Conservation (phyloP, 2,888 invertebrate genomes). For the Drosophila merina region DNA sequence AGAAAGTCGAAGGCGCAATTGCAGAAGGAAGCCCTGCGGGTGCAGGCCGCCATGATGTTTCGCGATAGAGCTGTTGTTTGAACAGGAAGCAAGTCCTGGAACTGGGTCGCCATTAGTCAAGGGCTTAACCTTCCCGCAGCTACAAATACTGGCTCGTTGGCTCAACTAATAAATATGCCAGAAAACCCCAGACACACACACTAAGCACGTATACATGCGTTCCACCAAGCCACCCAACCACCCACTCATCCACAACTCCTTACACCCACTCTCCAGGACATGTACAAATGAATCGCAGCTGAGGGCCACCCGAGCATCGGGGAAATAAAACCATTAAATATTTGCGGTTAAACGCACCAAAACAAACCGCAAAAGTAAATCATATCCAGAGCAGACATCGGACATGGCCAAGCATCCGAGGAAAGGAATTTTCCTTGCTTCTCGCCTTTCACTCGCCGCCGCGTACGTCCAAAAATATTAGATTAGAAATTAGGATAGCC, state of each 20-base stretch:
- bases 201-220: conserved; percentile 16
- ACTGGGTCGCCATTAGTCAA: conserved; percentile 42
- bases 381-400: conserved; percentile 68
- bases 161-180: conserved; percentile 77
- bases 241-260: conserved; percentile 6
- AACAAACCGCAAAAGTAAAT: conserved; percentile 76
- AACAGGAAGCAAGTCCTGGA: background rate
- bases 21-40: too few species aligned
- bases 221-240: background rate
- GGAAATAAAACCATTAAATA: conserved; percentile 78
- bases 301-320: conserved; percentile 46
- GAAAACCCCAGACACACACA: conserved; percentile 41
- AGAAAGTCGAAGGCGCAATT: too few species aligned
- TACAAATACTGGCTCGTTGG: conserved; percentile 57
- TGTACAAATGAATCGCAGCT: conserved; percentile 73
- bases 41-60: background rate
- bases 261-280: conserved; percentile 41
- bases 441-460: conserved; percentile 15
- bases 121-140: conserved; percentile 39
- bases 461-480: conserved; percentile 73
- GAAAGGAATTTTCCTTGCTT: conserved; percentile 58
- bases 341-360: conserved; percentile 79
- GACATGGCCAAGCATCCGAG: conserved; percentile 46
- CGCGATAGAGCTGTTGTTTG: conserved; percentile 1
- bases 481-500: conserved; percentile 78